These are phyloP conservation scores for Struthidea cinerea DNA, from an alignment of 2,113 vertebrate species.

Conservation along the genomic window DNA sequence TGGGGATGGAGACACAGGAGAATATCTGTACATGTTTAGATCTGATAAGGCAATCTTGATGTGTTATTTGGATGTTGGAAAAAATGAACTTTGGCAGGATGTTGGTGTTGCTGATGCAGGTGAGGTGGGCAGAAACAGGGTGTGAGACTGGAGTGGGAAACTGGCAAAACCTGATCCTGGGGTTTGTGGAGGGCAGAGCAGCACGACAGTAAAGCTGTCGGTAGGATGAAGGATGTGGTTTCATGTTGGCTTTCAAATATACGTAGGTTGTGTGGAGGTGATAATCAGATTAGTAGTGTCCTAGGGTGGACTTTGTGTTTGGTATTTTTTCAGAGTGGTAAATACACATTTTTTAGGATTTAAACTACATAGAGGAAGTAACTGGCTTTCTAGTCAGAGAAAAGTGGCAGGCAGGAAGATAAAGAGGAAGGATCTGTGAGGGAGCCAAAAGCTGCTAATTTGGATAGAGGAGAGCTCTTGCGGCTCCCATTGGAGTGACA, in stretches of 20 bases:
- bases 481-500: neutral
- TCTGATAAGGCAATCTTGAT: neutral
- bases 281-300: neutral
- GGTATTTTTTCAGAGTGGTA: neutral
- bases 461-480: neutral
- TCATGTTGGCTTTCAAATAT: neutral
- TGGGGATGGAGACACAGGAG: neutral
- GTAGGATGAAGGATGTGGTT: neutral
- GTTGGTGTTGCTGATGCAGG: accelerated
- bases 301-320: neutral
- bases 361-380: neutral
- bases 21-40: neutral
- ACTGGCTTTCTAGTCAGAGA: neutral
- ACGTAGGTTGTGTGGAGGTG: neutral
- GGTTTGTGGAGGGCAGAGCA: neutral
- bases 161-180: neutral
- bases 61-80: neutral
- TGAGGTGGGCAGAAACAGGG: neutral
- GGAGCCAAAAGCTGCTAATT: neutral
- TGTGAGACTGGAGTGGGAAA: neutral
- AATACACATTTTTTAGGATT: neutral
- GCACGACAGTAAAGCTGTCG: neutral
- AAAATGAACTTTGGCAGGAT: neutral
- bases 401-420: neutral
- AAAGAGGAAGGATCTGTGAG: neutral